Conservation (phyloP, 2,888 invertebrate genomes). For the Stenotaenia linearis region DNA sequence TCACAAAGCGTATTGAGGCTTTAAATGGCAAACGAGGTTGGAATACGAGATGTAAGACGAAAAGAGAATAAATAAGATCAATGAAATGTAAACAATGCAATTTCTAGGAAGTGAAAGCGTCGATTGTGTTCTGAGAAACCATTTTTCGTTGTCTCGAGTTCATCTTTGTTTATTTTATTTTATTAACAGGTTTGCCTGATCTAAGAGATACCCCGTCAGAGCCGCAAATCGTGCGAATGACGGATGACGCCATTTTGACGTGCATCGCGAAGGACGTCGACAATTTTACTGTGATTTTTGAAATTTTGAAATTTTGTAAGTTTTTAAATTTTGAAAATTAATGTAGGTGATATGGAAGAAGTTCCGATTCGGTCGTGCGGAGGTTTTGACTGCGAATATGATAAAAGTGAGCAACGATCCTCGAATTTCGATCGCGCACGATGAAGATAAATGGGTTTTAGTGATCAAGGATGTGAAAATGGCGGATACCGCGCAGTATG, state of each 20-base stretch:
- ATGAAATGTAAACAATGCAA: neutral
- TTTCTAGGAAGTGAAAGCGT: too few relatives aligned
- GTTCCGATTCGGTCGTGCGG: slow-evolving; percentile 35
- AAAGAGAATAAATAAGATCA: neutral
- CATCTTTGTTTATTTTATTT: too few relatives aligned
- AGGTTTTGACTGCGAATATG: slow-evolving; percentile 63
- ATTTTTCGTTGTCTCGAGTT: too few relatives aligned
- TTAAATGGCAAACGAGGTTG: neutral
- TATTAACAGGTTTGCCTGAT: neutral
- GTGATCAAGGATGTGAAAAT: slow-evolving; percentile 65
- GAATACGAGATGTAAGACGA: neutral
- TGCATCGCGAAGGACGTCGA: slow-evolving; percentile 69
- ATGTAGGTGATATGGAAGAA: slow-evolving; percentile 39
- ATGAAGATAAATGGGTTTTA: slow-evolving; percentile 79
- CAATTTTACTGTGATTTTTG: slow-evolving; percentile 58
- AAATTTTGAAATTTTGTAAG: neutral
- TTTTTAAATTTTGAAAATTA: too few relatives aligned
- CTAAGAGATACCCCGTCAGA: slow-evolving; percentile 34
- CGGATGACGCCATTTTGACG: slow-evolving; percentile 72
- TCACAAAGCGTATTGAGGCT: neutral
- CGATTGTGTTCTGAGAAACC: too few relatives aligned
- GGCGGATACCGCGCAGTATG: slow-evolving; percentile 70
- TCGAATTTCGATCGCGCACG: slow-evolving; percentile 67
- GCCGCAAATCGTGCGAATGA: slow-evolving; percentile 58
- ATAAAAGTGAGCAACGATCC: slow-evolving; percentile 68